phyloP scores from a whole-genome alignment of 2,113 vertebrate genomes.

The Nesogale talazaci region DNA sequence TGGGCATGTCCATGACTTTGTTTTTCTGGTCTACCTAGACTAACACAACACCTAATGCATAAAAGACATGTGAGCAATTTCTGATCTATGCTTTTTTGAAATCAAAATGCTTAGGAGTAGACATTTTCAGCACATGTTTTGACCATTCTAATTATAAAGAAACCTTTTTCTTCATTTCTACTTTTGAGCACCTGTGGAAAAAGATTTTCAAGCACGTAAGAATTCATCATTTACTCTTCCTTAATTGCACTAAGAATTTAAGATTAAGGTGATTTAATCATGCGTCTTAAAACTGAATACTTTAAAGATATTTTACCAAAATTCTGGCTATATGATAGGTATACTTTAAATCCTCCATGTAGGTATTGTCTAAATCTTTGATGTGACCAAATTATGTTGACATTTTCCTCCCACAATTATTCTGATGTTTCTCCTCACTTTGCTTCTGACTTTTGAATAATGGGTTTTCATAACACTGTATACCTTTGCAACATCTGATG shows the following conservation, averaged over 20 bases:
- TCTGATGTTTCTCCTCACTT: background rate
- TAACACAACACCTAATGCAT: conserved; percentile 16
- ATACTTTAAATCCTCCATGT: too few species aligned
- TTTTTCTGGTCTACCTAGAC: too few species aligned
- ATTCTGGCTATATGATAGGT: background rate
- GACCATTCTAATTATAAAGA: background rate
- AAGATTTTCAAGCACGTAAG: background rate
- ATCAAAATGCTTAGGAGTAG: background rate
- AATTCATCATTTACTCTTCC: background rate
- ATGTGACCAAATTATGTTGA: background rate
- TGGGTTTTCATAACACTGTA: background rate
- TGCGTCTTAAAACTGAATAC: conserved; percentile 13
- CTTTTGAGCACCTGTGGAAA: background rate
- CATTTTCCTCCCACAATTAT: background rate
- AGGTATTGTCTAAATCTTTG: background rate
- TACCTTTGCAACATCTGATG: conserved; percentile 3
- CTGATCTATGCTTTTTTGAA: conserved; percentile 26
- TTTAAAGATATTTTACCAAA: background rate
- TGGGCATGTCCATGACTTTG: too few species aligned
- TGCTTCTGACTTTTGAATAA: background rate
- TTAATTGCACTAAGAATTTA: conserved; percentile 5
- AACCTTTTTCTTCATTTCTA: background rate
- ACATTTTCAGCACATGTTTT: background rate
- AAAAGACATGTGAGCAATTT: conserved; percentile 8
- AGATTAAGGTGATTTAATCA: too few species aligned